Evolutionary conservation across 2,113 vertebrate species (phyloP).

Genomic region (Hippocampus guttulatus): DNA sequence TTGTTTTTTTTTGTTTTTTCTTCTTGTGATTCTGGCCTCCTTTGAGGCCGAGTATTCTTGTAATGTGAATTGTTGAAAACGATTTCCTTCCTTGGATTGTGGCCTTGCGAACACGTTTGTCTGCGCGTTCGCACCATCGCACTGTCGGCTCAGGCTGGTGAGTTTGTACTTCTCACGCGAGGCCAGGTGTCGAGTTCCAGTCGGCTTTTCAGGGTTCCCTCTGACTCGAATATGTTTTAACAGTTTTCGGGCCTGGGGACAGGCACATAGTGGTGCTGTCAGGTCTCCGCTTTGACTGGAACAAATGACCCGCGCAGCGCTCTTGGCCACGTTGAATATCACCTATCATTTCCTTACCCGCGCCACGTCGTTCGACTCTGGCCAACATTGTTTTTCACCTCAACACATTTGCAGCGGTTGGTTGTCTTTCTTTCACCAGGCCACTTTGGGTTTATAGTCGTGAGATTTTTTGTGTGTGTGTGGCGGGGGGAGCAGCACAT

Average conservation of each 20-base stretch:
- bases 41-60: too few species aligned
- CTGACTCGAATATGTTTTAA: constrained; percentile 53
- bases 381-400: constrained; percentile 7
- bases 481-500: neutral
- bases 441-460: neutral
- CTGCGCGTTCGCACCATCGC: neutral
- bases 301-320: constrained; percentile 46
- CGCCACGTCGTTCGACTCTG: constrained; percentile 9
- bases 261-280: constrained; percentile 60
- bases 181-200: constrained; percentile 48
- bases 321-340: constrained; percentile 48
- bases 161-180: constrained; percentile 19
- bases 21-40: too few species aligned
- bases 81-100: too few species aligned
- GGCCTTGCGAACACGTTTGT: neutral
- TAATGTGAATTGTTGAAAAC: too few species aligned
- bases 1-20: too few species aligned
- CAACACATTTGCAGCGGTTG: constrained; percentile 16
- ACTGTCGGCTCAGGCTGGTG: neutral
- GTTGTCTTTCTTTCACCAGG: constrained; percentile 1
- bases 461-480: neutral
- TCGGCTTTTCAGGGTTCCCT: constrained; percentile 32
- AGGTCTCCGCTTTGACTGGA: constrained; percentile 46
- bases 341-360: constrained; percentile 41
- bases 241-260: constrained; percentile 55